Conservation (phyloP, 2,113 vertebrate genomes). For the Centropristis striata region DNA sequence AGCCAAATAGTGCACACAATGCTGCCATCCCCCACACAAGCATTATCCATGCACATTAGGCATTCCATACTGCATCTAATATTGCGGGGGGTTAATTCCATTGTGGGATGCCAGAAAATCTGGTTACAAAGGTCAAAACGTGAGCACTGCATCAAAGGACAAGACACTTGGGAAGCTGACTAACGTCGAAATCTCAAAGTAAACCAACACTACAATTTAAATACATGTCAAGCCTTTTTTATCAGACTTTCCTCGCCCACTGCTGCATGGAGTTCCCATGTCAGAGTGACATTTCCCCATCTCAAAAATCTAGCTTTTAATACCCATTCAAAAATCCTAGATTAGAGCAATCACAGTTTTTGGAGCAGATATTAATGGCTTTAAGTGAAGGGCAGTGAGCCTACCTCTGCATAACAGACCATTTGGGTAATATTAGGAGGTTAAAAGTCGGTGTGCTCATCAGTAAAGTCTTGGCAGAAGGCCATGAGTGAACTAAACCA, state of each 20-base stretch:
- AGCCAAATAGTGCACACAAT: conserved; percentile 28
- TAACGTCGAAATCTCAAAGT: conserved; percentile 34
- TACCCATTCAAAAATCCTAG: conserved; percentile 47
- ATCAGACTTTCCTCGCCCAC: conserved; percentile 7
- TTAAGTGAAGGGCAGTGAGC: conserved; percentile 28
- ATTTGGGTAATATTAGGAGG: conserved; percentile 43
- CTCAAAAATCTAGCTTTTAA: conserved; percentile 46
- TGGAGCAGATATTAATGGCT: conserved; percentile 43
- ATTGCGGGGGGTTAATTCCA: conserved; percentile 39
- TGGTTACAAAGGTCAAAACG: conserved; percentile 52
- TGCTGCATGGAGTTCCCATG: not conserved
- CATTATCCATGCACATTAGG: conserved; percentile 40
- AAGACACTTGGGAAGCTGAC: conserved; percentile 19
- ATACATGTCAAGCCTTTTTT: conserved; percentile 5
- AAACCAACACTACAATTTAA: conserved; percentile 7
- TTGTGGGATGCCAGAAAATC: conserved; percentile 26
- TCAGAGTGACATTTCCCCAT: conserved; percentile 21
- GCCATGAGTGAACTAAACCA: not conserved
- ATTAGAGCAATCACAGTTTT: conserved; percentile 65
- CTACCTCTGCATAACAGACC: conserved; percentile 11
- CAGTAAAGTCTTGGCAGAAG: conserved; percentile 27
- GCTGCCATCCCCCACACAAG: conserved; percentile 11
- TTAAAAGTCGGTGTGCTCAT: conserved; percentile 27
- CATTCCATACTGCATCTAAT: conserved; percentile 41
- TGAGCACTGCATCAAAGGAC: conserved; percentile 17